Conservation (phyloP, 2,888 invertebrate genomes). For the Aleiodes testaceus region DNA sequence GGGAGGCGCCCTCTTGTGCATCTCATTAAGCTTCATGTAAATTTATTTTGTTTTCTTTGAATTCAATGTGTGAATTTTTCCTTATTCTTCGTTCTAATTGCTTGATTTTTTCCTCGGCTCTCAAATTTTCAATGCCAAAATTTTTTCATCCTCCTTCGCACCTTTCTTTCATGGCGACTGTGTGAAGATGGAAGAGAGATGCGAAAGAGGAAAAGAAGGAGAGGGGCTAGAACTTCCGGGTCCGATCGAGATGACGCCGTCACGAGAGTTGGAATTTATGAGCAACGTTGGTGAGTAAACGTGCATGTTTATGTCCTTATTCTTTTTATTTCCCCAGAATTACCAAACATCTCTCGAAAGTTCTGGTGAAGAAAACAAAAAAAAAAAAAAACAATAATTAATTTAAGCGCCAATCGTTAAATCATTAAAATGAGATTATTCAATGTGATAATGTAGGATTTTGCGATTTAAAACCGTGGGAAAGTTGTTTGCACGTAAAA, state of each 20-base stretch:
- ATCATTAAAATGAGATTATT: conserved; percentile 28
- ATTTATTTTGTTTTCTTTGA: background rate
- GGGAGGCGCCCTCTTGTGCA: conserved; percentile 58
- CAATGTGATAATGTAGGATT: background rate
- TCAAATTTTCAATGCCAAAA: too few species aligned
- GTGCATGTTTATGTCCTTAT: conserved; percentile 23
- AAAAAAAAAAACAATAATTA: background rate
- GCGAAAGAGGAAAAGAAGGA: background rate
- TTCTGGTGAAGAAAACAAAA: background rate
- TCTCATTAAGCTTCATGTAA: conserved; percentile 59
- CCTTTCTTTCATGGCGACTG: too few species aligned
- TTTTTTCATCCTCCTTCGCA: too few species aligned
- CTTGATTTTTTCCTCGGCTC: background rate
- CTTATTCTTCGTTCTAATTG: conserved; percentile 7
- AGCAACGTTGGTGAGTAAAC: conserved; percentile 9
- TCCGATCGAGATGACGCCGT: conserved; percentile 28
- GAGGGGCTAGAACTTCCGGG: conserved; percentile 44
- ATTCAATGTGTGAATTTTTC: conserved; percentile 29
- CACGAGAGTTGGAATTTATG: conserved; percentile 20
- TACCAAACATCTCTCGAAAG: too few species aligned
- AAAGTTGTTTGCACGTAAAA: background rate
- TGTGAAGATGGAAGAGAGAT: too few species aligned
- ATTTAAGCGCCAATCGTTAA: background rate
- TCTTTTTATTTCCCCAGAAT: background rate
- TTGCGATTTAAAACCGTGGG: conserved; percentile 11